phyloP scores from a whole-genome alignment of 2,797 vertebrate species.

The Ataeniobius toweri region DNA sequence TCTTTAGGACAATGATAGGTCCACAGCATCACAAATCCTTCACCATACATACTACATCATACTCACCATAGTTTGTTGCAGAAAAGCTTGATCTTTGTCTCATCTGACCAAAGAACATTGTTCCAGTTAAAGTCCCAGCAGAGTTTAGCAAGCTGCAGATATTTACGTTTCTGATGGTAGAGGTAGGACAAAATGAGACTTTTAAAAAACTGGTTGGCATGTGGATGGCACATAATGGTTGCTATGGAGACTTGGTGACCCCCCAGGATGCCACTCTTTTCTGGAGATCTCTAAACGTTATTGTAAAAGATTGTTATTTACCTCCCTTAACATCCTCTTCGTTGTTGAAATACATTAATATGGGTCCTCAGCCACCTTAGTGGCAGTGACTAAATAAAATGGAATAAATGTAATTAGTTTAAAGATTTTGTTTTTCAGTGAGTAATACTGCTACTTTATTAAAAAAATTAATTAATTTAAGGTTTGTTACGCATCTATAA shows the following conservation, averaged over 20 bases:
- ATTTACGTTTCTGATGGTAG: not conserved
- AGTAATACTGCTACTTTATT: not conserved
- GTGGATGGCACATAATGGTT: not conserved
- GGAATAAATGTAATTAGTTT: not conserved
- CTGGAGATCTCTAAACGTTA: not conserved
- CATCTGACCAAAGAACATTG: not conserved
- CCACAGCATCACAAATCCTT: too few species aligned
- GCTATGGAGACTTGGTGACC: not conserved
- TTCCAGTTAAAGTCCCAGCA: not conserved
- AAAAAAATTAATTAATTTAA: not conserved
- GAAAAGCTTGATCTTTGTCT: not conserved
- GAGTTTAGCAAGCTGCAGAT: not conserved
- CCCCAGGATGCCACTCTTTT: not conserved
- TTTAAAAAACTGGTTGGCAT: not conserved
- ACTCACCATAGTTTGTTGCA: not conserved
- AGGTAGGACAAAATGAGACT: too few species aligned
- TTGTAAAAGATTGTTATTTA: not conserved
- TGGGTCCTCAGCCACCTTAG: not conserved
- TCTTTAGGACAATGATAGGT: too few species aligned
- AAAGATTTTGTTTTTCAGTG: not conserved
- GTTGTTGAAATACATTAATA: not conserved
- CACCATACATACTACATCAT: too few species aligned
- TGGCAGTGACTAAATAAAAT: not conserved
- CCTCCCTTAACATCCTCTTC: too few species aligned
- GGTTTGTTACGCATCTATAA: not conserved